phyloP scores from a whole-genome alignment of 2,797 vertebrate species.

The Carduelis carduelis region DNA sequence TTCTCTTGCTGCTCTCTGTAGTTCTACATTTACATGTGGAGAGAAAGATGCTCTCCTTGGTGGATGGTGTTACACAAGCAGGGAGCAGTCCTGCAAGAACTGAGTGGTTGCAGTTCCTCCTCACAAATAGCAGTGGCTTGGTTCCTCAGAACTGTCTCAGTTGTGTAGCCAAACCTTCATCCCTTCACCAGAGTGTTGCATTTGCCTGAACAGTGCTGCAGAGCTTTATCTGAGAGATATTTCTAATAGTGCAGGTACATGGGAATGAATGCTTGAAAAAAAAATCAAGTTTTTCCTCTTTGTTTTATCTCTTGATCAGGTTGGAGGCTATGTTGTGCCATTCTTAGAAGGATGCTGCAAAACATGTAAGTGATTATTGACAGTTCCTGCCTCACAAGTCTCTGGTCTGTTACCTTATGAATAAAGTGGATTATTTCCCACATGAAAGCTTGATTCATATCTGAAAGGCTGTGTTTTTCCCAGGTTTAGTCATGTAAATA shows the following conservation, averaged over 20 bases:
- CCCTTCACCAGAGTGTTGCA: neutral
- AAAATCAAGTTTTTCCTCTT: neutral
- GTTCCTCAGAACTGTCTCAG: neutral
- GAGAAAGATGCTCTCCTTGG: neutral
- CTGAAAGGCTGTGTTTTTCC: neutral
- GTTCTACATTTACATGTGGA: neutral
- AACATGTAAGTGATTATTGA: slow-evolving; percentile 87
- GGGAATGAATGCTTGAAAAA: neutral
- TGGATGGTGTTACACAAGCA: neutral
- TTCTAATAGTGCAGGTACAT: neutral
- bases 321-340: slow-evolving; percentile 89
- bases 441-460: neutral
- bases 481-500: neutral
- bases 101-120: neutral
- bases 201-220: neutral
- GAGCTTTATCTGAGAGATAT: neutral
- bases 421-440: neutral
- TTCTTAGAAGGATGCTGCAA: slow-evolving; percentile 97
- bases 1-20: neutral
- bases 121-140: neutral
- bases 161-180: neutral
- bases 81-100: neutral
- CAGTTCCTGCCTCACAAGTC: neutral
- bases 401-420: neutral
- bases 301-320: slow-evolving; percentile 67